phyloP scores from a whole-genome alignment of 2,797 vertebrate genomes.

The Craterocephalus amniculus region DNA sequence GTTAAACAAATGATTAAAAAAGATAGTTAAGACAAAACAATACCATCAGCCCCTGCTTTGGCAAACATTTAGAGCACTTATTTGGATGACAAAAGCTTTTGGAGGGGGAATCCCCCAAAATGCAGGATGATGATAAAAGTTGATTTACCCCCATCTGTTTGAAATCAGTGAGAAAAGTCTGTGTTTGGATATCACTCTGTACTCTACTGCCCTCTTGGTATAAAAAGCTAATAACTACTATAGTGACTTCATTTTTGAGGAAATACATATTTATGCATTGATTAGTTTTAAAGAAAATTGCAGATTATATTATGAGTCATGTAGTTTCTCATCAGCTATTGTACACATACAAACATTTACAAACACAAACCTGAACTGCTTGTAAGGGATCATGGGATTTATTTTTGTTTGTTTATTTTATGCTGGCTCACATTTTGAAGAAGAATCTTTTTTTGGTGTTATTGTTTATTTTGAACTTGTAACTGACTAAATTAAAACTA shows the following conservation, averaged over 20 bases:
- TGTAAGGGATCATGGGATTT: not conserved
- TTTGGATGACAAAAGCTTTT: not conserved
- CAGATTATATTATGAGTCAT: not conserved
- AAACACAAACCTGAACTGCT: not conserved
- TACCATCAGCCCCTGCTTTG: not conserved
- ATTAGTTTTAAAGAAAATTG: not conserved
- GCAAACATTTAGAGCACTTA: not conserved
- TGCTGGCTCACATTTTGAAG: too few species aligned
- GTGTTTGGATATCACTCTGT: not conserved
- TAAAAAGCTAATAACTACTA: not conserved
- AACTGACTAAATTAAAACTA: too few species aligned
- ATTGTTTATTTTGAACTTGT: too few species aligned
- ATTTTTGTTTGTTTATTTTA: not conserved
- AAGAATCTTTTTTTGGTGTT: too few species aligned
- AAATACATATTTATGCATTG: not conserved
- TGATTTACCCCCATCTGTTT: slow-evolving; percentile 12
- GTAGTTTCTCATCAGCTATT: not conserved
- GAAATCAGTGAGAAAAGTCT: slow-evolving; percentile 3
- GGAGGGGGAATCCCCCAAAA: not conserved
- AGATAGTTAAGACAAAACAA: too few species aligned
- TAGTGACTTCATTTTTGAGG: not conserved
- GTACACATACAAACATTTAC: not conserved
- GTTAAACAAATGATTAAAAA: too few species aligned
- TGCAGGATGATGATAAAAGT: slow-evolving; percentile 10
- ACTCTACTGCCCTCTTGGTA: slow-evolving; percentile 52